Conservation (phyloP, 1,140 invertebrate species). For the Drosophila seguyi region DNA sequence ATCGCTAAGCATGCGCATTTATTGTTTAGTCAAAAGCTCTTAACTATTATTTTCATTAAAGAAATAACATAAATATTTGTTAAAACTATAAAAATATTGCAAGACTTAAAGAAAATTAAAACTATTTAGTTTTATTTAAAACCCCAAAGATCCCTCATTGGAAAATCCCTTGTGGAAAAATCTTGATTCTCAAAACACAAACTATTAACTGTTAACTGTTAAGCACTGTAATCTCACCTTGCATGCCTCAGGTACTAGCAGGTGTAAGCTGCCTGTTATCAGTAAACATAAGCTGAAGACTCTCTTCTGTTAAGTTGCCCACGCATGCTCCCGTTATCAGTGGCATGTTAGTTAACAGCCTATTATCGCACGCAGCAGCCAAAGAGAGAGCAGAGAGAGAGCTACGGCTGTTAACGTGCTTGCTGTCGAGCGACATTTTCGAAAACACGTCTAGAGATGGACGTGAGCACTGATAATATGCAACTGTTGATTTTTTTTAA, state of each 20-base stretch:
- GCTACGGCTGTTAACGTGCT: background rate
- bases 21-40: no score
- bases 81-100: no score
- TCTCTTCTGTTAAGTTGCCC: background rate
- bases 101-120: background rate
- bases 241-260: background rate
- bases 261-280: conserved; percentile 2
- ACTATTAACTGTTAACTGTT: background rate
- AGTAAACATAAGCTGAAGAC: background rate
- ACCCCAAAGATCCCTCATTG: background rate
- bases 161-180: background rate
- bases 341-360: conserved; percentile 5
- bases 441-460: conserved; percentile 9
- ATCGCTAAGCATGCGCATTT: no score
- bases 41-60: background rate
- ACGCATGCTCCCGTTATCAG: background rate
- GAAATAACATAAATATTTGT: background rate
- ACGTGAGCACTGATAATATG: background rate
- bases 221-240: background rate
- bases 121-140: background rate
- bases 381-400: conserved; percentile 1
- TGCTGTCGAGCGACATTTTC: conserved; percentile 2
- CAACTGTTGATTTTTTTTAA: background rate
- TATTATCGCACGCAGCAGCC: background rate
- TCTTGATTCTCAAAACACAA: background rate